Base-by-base conservation (phyloP, 1,140 invertebrate genomes). In the Centruroides vittatus region DNA sequence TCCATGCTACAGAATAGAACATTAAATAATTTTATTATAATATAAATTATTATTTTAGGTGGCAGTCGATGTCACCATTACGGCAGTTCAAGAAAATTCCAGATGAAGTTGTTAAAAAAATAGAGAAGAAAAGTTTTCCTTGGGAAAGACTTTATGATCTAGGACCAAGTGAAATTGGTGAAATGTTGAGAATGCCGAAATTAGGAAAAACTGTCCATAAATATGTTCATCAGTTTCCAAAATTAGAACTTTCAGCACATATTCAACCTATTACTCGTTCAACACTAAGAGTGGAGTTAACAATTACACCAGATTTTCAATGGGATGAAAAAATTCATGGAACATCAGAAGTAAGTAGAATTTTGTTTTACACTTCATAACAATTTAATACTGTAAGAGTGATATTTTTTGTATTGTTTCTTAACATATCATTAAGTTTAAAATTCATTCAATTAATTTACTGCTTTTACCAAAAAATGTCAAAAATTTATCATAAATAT, bases 261-360 rank as follows among this genome's bases (percentile, higher is more conserved):
- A 94, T 98, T 67, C 93, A 99, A 72, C 97, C 97, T 0, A 95
- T 99, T 53, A 99, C 96, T 0, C 77, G 95, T 60, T 92, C 93
- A 8, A 97, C 93, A 0, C 73, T 98, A 0, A 78, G 90, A 60
- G 92, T 99, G 3, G 95, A 99, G 74, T 76, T 99, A 3, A 98
- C 93, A 1, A 93, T 99, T n/a, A 96, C 93, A 0, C 94, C 97
- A 0, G 95, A 99, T 75, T 99, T 99, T 74, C 89, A 97, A 70
- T 99, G 97, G 96, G 95, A 99, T 68, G 93, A 98, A 63, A 96
- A 97, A 73, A 78, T 95, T 36, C 94, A 98, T 73, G 93, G 93
- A 0, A 84, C 85, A 56, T 95, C 93, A 0, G 93, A 98, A 78
- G 75, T 73, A 53, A 66, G 60, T 50, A 1, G 12, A n/a, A 60